Percentiles rank a stretch among this genome's conserved stretches.
phyloP scores from a whole-genome alignment of 2,113 vertebrate genomes.

The Mesoclemmys tuberculata region DNA sequence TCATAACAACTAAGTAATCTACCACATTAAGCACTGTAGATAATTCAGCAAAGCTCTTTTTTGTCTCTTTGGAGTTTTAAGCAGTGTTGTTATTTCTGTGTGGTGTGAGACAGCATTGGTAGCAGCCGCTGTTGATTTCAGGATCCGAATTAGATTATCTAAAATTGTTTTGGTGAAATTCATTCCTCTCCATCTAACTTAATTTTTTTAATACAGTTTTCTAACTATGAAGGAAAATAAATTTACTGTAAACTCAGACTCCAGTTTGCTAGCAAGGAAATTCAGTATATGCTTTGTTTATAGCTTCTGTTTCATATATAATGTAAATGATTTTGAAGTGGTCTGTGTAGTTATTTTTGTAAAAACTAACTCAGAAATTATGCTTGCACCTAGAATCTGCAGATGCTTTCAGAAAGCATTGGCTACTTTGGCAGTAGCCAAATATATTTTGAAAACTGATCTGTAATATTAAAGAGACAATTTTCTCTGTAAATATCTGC shows the following conservation, averaged over 20 bases:
- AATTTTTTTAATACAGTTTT: constrained; percentile 79
- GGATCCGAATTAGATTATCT: constrained; percentile 79
- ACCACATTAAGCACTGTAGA: background rate
- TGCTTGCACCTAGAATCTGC: constrained; percentile 9
- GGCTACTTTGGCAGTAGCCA: constrained; percentile 13
- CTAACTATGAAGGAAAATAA: constrained; percentile 72
- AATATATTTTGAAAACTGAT: constrained; percentile 25
- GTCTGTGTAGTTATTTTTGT: constrained; percentile 24
- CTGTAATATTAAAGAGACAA: background rate
- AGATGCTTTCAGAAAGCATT: background rate
- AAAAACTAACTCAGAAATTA: constrained; percentile 46
- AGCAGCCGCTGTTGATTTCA: constrained; percentile 73
- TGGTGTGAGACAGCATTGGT: constrained; percentile 67
- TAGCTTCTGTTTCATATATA: constrained; percentile 69
- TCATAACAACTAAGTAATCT: background rate
- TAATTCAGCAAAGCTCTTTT: background rate
- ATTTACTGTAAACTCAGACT: constrained; percentile 72
- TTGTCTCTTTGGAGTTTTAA: constrained; percentile 51
- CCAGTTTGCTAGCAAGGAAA: constrained; percentile 59
- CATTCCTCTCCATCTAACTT: constrained; percentile 76
- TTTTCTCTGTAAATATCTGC: constrained; percentile 38
- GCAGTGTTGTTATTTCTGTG: constrained; percentile 31
- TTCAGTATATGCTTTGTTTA: constrained; percentile 64
- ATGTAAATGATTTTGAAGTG: constrained; percentile 54
- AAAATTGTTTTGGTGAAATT: constrained; percentile 77